Percentiles rank a stretch among this genome's conserved stretches.
These are phyloP conservation scores for Hoplostethus atlanticus DNA, from an alignment of 2,797 vertebrate genomes.

Conservation along the genomic window DNA sequence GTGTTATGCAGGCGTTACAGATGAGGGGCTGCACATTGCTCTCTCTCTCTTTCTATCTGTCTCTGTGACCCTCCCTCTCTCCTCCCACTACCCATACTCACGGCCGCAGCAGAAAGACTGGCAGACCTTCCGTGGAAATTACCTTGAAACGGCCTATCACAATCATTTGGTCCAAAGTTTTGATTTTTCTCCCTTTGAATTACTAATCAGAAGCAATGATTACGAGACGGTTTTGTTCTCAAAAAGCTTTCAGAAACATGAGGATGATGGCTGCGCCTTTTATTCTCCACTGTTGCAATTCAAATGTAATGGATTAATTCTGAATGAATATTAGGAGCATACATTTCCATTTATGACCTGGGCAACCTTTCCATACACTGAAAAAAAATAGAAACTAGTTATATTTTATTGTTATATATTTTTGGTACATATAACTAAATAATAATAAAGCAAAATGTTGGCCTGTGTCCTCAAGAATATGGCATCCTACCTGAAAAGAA, in stretches of 20 bases:
- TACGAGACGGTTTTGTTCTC: conserved; percentile 61
- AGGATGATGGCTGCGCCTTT: conserved; percentile 25
- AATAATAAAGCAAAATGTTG: not conserved
- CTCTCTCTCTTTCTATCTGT: conserved; percentile 74
- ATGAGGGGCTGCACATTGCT: conserved; percentile 90
- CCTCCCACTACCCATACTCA: conserved; percentile 73
- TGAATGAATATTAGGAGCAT: not conserved
- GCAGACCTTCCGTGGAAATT: conserved; percentile 82
- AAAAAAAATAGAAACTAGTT: no score
- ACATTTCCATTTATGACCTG: no score
- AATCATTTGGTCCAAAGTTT: conserved; percentile 74
- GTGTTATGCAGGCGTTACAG: conserved; percentile 98
- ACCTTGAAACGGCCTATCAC: conserved; percentile 79
- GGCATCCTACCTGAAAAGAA: not conserved
- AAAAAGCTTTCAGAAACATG: conserved; percentile 31
- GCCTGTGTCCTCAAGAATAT: not conserved
- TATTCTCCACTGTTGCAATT: not conserved
- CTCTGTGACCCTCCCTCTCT: conserved; percentile 76
- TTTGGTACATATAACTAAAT: not conserved
- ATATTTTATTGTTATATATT: no score
- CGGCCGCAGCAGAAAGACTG: conserved; percentile 65
- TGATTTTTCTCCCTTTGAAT: conserved; percentile 65
- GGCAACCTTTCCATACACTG: not conserved
- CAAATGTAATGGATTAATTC: not conserved
- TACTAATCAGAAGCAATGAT: conserved; percentile 72